phyloP scores from a whole-genome alignment of 2,113 vertebrate genomes.

The Glaucomys volans region DNA sequence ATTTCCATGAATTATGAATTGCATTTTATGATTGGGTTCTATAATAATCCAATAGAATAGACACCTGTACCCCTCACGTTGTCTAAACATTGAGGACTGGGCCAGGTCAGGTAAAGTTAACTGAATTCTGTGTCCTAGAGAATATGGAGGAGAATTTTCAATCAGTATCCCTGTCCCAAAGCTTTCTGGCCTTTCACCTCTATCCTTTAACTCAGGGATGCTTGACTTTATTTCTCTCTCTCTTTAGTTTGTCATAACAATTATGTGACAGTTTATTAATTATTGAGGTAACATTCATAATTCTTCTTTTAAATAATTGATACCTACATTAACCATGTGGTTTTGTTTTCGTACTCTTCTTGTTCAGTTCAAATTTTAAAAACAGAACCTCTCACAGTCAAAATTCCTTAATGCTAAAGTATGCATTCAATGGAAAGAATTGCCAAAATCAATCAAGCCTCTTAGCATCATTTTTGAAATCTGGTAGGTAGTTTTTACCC shows the following conservation, averaged over 20 bases:
- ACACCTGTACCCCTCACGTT: background rate
- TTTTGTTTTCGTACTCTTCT: background rate
- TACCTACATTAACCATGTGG: background rate
- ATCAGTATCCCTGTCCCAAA: background rate
- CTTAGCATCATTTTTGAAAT: background rate
- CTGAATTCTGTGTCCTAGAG: background rate
- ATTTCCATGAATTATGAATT: constrained; percentile 16
- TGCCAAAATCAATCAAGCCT: background rate
- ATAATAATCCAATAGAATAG: background rate
- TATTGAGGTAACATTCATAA: constrained; percentile 11
- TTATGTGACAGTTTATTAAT: background rate
- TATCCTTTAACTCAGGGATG: background rate
- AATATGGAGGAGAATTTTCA: background rate
- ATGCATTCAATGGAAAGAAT: constrained; percentile 12
- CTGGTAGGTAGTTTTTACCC: background rate
- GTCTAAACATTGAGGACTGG: background rate
- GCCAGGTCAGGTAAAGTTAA: background rate
- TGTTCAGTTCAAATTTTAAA: constrained; percentile 33
- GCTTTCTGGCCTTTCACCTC: constrained; percentile 10
- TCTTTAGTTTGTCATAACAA: background rate
- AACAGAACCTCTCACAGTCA: background rate
- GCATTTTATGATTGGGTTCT: background rate
- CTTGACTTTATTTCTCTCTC: background rate
- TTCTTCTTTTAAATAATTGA: constrained; percentile 42
- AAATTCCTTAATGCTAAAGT: background rate